These are phyloP conservation scores for Cheirogaleus major DNA, from an alignment of 2,797 vertebrate species.

Conservation along the genomic window DNA sequence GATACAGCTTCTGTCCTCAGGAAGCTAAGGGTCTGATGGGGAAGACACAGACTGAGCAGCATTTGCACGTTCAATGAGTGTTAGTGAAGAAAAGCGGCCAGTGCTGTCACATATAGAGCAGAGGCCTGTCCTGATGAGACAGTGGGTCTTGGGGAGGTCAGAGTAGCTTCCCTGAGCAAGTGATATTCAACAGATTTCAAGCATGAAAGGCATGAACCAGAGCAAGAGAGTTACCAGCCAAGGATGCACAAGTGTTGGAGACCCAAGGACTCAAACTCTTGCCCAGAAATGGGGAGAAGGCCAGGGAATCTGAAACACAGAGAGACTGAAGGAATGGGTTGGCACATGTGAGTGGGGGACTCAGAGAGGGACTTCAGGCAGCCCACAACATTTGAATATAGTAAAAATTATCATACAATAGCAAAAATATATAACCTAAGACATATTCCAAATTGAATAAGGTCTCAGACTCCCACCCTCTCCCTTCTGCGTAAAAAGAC, in stretches of 20 bases:
- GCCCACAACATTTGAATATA: background rate
- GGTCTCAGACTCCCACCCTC: background rate
- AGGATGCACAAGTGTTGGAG: background rate
- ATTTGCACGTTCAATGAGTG: background rate
- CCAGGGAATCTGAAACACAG: background rate
- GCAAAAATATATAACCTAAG: background rate
- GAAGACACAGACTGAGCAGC: background rate
- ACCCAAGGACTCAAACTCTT: background rate
- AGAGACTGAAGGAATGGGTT: background rate
- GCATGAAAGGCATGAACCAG: background rate
- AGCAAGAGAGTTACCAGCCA: background rate
- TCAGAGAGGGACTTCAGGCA: background rate
- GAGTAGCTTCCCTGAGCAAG: background rate
- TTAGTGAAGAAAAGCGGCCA: background rate
- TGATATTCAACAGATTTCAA: background rate
- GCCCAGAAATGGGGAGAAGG: background rate
- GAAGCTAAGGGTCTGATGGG: background rate
- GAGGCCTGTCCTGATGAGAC: background rate
- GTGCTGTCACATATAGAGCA: background rate
- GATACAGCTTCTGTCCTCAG: background rate
- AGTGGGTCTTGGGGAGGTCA: background rate
- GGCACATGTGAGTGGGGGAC: background rate
- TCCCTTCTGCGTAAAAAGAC: background rate
- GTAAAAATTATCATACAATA: background rate
- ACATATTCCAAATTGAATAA: background rate